Conservation (phyloP, 2,113 vertebrate genomes). For the Okapia johnstoni region DNA sequence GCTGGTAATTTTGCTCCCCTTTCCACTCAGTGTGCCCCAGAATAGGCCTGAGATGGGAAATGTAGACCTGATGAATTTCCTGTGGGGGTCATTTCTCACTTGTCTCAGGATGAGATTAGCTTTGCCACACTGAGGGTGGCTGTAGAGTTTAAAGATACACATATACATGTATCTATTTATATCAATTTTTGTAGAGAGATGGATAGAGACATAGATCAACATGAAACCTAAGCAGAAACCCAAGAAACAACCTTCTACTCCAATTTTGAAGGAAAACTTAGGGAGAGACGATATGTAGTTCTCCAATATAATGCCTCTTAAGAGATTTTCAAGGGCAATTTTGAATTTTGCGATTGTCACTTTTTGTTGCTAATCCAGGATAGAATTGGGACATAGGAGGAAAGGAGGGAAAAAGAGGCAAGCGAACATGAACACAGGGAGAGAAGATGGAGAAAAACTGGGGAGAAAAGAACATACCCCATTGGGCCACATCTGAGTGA, state of each 20-base stretch:
- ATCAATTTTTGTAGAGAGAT: neutral
- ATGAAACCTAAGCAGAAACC: neutral
- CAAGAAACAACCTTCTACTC: neutral
- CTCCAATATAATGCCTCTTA: neutral
- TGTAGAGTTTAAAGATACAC: neutral
- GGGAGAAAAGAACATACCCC: neutral
- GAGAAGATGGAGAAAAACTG: neutral
- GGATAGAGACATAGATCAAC: neutral
- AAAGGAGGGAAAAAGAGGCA: neutral
- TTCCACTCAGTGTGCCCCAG: neutral
- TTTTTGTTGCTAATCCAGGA: neutral
- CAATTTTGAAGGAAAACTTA: neutral
- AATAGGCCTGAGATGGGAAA: neutral
- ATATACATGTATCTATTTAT: neutral
- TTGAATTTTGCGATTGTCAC: neutral
- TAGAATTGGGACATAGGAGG: neutral
- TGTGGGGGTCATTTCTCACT: neutral
- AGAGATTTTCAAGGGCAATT: neutral
- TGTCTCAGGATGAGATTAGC: neutral
- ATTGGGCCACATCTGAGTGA: neutral
- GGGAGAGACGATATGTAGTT: neutral
- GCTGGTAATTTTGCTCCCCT: neutral
- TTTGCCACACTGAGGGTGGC: neutral
- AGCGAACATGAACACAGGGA: neutral
- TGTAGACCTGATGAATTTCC: neutral